Evolutionary conservation across 2,113 vertebrate species (phyloP).

Genomic region (Hippocampus zosterae): DNA sequence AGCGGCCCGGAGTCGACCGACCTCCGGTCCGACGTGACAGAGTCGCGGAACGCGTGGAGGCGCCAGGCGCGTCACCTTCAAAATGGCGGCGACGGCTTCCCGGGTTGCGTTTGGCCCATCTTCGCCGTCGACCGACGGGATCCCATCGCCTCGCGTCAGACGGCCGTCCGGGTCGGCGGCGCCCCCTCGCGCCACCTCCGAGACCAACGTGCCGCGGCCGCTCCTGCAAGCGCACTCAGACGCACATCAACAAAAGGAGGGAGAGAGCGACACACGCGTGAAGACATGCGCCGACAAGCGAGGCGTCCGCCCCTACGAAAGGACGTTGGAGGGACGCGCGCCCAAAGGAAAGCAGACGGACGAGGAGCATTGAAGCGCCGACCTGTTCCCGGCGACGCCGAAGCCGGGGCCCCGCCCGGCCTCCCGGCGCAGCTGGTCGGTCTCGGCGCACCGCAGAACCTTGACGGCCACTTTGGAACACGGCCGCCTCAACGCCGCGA

Average conservation of each 20-base stretch:
- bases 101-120: slow-evolving; percentile 86
- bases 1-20: slow-evolving; percentile 76
- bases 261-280: too few species aligned
- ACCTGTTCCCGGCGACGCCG: slow-evolving; percentile 96
- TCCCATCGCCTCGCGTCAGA: slow-evolving; percentile 95
- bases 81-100: slow-evolving; percentile 85
- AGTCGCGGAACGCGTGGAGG: not conserved
- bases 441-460: slow-evolving; percentile 84
- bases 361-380: not conserved
- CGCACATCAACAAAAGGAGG: too few species aligned
- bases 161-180: slow-evolving; percentile 91
- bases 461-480: slow-evolving; percentile 82
- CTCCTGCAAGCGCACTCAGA: slow-evolving; percentile 50
- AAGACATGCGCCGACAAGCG: too few species aligned
- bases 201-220: slow-evolving; percentile 90
- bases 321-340: too few species aligned
- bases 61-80: slow-evolving; percentile 77
- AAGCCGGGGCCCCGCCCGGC: slow-evolving; percentile 87
- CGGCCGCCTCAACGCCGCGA: slow-evolving; percentile 84
- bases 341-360: too few species aligned
- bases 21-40: slow-evolving; percentile 85
- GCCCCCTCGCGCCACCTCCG: slow-evolving; percentile 92
- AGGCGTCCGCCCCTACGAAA: too few species aligned
- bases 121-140: slow-evolving; percentile 88
- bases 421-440: slow-evolving; percentile 87